Evolutionary conservation across 2,888 invertebrate species (phyloP).

Genomic region (Lepas anatifera): DNA sequence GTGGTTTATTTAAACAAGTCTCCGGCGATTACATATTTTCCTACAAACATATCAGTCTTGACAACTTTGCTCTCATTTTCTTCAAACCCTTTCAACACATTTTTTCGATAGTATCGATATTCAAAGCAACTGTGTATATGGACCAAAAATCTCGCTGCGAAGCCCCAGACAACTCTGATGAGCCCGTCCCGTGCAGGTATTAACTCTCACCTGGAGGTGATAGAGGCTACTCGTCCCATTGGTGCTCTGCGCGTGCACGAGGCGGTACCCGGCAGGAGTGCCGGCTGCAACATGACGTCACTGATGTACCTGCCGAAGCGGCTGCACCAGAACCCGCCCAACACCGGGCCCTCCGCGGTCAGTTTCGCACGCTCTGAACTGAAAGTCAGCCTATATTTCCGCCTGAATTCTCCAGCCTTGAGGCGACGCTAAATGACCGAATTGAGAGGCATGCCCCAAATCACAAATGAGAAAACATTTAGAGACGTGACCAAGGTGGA

Average conservation of each 20-base stretch:
- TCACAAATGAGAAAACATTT: neutral
- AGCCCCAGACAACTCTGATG: too few species aligned
- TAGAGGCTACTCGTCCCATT: slow-evolving; percentile 27
- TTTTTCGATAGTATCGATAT: too few species aligned
- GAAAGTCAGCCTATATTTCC: neutral
- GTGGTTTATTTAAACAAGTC: too few species aligned
- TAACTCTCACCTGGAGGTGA: slow-evolving; percentile 28
- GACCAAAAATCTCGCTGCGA: too few species aligned
- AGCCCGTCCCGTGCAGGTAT: too few species aligned
- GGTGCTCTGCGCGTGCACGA: slow-evolving; percentile 26
- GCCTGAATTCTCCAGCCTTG: neutral
- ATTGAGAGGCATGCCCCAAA: neutral
- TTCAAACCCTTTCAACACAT: too few species aligned
- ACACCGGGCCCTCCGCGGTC: slow-evolving; percentile 24
- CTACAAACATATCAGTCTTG: too few species aligned
- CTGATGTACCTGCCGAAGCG: slow-evolving; percentile 26
- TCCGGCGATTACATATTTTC: too few species aligned
- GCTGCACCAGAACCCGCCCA: slow-evolving; percentile 26
- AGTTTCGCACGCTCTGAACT: neutral
- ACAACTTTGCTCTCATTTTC: too few species aligned
- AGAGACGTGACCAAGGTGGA: too few species aligned
- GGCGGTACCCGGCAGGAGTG: slow-evolving; percentile 18
- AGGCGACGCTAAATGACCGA: neutral
- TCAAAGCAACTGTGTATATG: too few species aligned
- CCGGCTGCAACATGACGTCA: slow-evolving; percentile 26